Evolutionary conservation across 2,113 vertebrate genomes (phyloP).

Genomic region (Phylloscopus trochiloides): DNA sequence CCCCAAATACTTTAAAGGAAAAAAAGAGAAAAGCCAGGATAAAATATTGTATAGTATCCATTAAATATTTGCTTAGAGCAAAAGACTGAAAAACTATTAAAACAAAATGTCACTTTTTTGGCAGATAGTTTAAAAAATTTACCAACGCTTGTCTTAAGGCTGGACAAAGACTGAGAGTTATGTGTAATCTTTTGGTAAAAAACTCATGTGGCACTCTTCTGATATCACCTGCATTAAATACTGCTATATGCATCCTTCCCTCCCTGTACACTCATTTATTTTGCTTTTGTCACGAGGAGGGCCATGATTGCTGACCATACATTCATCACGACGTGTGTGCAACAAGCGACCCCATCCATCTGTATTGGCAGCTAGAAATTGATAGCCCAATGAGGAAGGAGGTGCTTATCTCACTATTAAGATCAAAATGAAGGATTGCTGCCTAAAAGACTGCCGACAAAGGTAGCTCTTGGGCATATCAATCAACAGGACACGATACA

Average conservation of each 20-base stretch:
- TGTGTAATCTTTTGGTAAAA: neutral
- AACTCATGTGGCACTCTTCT: neutral
- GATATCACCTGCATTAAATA: neutral
- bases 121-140: constrained; percentile 10
- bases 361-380: constrained; percentile 87
- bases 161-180: neutral
- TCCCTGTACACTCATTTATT: constrained; percentile 42
- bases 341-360: constrained; percentile 84
- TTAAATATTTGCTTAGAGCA: constrained; percentile 40
- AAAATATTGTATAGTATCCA: neutral
- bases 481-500: constrained; percentile 71
- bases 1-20: neutral
- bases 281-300: constrained; percentile 75
- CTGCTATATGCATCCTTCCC: neutral
- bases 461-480: constrained; percentile 77
- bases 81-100: neutral
- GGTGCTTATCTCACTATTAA: constrained; percentile 68
- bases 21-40: neutral
- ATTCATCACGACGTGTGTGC: constrained; percentile 75
- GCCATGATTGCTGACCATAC: constrained; percentile 83
- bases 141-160: neutral
- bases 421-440: constrained; percentile 80
- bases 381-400: constrained; percentile 63
- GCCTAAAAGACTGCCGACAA: constrained; percentile 81
- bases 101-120: neutral